Evolutionary conservation across 2,113 vertebrate species (phyloP), one percentile per base, ranked within the genome.

Genomic region (Hippocampus comes): DNA sequence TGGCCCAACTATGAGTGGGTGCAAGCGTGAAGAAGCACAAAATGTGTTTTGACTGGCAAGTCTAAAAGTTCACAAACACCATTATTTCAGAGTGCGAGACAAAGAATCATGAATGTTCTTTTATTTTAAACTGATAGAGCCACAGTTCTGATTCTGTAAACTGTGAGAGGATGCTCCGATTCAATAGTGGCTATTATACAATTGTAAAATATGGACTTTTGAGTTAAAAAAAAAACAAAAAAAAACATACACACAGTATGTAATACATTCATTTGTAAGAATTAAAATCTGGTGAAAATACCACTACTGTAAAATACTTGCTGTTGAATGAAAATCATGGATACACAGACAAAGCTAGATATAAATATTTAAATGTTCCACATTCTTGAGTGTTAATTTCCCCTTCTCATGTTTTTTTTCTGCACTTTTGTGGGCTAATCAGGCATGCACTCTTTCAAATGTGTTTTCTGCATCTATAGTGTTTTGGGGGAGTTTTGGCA

Each of bases 31-130:
- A 82, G 73, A 63, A 64, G 14, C 41, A 48, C 60, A 57, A 77
- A 80, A 65, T 65, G 55, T 51, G 72, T 70, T 81, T 82, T 76
- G 65, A 3, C n/a, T 85, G 80, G 80, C 77, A 72, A 75, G 63
- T 60, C 68, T 66, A 34, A 70, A 25, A 30, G 59, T 34, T 76
- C 68, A 84, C 21, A 56, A 60, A 74, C 56, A 74, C 34, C 64
- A 78, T 67, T 9, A 25, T 65, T 46, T 43, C 41, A 23, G 63
- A 65, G 11, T 7, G 63, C 2, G 5, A 23, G 5, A 65, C 10
- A 43, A n/a, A 65, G 21, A 65, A 43, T 25, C 12, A 25, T 43
- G 6, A 65, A 65, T 65, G 9, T 65, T 43, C 12, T 23, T 41
- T 63, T 63, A 20, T 41, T 30, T 9, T 38, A 38, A 38, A 41